These are phyloP conservation scores for Amblyteles armatorius DNA, from an alignment of 2,888 invertebrate species.

Conservation along the genomic window DNA sequence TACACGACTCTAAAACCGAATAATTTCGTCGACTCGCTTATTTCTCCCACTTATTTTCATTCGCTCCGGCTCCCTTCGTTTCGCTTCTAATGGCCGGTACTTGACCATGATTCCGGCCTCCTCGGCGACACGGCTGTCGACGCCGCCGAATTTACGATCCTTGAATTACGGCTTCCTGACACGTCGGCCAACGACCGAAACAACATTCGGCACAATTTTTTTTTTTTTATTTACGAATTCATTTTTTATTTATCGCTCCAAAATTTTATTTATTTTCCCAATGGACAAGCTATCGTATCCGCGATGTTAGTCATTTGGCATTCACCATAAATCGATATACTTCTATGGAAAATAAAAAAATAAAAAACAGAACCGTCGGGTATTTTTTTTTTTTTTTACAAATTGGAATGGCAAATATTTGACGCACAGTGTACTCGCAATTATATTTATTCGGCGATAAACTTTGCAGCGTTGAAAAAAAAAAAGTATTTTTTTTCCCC, in stretches of 20 bases:
- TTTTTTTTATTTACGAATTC: not conserved
- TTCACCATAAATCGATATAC: not conserved
- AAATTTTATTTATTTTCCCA: not conserved
- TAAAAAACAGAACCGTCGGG: not conserved
- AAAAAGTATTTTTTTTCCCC: not conserved
- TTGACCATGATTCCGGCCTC: constrained; percentile 56
- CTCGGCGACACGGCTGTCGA: constrained; percentile 32
- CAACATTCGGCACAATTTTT: not conserved
- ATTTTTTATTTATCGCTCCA: too few relatives aligned
- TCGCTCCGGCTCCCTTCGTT: constrained; percentile 7
- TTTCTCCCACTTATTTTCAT: constrained; percentile 24
- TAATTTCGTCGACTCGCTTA: constrained; percentile 31
- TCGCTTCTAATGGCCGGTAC: constrained; percentile 27
- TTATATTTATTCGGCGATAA: constrained; percentile 29
- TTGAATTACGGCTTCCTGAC: constrained; percentile 48
- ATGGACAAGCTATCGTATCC: not conserved
- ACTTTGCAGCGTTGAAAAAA: constrained; percentile 15
- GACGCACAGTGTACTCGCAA: not conserved
- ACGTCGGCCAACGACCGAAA: not conserved
- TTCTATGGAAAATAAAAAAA: not conserved
- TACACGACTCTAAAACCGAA: constrained; percentile 16
- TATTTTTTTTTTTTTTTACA: not conserved
- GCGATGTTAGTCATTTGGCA: not conserved
- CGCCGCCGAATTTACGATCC: constrained; percentile 42
- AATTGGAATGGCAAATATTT: not conserved